Conservation (phyloP, 2,888 invertebrate genomes). For the Hirtodrosophila duncani region DNA sequence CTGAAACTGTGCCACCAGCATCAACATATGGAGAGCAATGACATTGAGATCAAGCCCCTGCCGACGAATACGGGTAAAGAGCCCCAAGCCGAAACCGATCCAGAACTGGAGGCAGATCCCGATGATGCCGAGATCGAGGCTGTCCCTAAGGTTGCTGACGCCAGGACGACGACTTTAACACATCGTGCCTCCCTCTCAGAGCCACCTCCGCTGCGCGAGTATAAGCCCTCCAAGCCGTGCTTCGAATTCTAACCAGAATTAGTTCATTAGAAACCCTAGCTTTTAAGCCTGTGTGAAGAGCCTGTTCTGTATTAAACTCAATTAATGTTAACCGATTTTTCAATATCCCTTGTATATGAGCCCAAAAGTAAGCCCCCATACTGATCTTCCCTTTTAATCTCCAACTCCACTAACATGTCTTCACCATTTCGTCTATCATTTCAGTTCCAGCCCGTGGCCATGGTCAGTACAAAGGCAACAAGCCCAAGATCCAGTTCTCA, state of each 20-base stretch:
- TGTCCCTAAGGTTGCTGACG: too few species aligned
- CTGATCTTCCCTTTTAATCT: neutral
- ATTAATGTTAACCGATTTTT: slow-evolving; percentile 38
- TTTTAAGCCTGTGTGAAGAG: slow-evolving; percentile 38
- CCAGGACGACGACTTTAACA: neutral
- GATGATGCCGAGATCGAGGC: neutral
- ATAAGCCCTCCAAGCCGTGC: slow-evolving; percentile 35
- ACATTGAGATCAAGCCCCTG: slow-evolving; percentile 75
- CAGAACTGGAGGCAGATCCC: neutral
- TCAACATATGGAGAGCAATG: slow-evolving; percentile 75
- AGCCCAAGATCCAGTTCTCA: slow-evolving; percentile 76
- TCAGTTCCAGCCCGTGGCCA: slow-evolving; percentile 26
- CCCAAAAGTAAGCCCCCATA: neutral
- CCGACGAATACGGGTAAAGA: slow-evolving; percentile 8
- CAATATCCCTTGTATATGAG: slow-evolving; percentile 19
- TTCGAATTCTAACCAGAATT: slow-evolving; percentile 33
- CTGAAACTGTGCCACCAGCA: slow-evolving; percentile 77
- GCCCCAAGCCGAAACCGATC: neutral
- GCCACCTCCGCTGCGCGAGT: slow-evolving; percentile 43
- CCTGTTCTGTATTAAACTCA: slow-evolving; percentile 50
- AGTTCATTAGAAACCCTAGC: slow-evolving; percentile 21
- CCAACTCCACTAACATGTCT: slow-evolving; percentile 1
- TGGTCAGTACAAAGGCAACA: slow-evolving; percentile 62
- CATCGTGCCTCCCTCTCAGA: neutral
- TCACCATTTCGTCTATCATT: neutral